Evolutionary conservation across 2,113 vertebrate genomes (phyloP).

Genomic region (Amia ocellicauda): DNA sequence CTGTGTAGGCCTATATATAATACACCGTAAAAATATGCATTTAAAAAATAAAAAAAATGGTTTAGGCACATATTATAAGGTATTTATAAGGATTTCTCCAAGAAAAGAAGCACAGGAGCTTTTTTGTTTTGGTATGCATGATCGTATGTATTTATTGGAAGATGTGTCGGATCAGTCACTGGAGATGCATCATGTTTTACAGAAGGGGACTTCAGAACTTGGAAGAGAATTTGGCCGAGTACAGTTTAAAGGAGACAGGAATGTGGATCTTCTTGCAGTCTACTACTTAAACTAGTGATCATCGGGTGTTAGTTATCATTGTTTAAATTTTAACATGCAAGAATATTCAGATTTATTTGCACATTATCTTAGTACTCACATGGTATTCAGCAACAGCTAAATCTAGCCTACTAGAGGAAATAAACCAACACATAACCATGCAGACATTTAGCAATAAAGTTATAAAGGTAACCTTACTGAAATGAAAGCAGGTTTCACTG

Average conservation of each 20-base stretch:
- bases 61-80: too few relatives aligned
- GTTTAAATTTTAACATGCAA: conserved; percentile 59
- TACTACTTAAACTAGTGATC: conserved; percentile 33
- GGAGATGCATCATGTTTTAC: conserved; percentile 8
- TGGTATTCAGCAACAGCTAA: conserved; percentile 29
- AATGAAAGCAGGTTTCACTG: conserved; percentile 35
- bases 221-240: conserved; percentile 41
- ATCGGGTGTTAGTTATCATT: conserved; percentile 36
- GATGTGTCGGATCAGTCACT: conserved; percentile 38
- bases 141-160: conserved; percentile 57
- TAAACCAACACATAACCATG: conserved; percentile 33
- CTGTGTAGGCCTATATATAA: too few relatives aligned
- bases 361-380: conserved; percentile 24
- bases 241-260: conserved; percentile 35
- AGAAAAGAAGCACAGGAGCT: too few relatives aligned
- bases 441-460: conserved; percentile 41
- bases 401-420: conserved; percentile 35
- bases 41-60: too few relatives aligned
- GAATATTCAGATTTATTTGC: conserved; percentile 35
- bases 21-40: too few relatives aligned
- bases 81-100: too few relatives aligned
- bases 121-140: too few relatives aligned
- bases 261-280: conserved; percentile 22
- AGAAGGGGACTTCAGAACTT: conserved; percentile 9
- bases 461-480: conserved; percentile 35